Evolutionary conservation across 2,888 invertebrate species (phyloP).

Genomic region (Crocallis elinguaria): DNA sequence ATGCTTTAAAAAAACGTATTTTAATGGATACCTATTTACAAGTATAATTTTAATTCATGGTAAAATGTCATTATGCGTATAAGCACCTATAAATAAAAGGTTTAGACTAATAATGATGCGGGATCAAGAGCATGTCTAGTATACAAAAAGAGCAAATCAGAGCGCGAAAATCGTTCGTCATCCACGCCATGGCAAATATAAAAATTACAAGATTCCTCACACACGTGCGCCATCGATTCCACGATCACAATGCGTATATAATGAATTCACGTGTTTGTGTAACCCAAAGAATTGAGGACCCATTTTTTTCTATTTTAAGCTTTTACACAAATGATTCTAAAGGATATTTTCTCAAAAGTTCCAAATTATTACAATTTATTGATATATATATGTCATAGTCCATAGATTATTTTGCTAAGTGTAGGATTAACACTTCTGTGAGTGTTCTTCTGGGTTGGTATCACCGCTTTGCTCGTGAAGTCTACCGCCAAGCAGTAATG

Average conservation of each 20-base stretch:
- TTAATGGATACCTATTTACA: no score
- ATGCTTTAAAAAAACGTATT: no score
- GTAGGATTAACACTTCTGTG: no score
- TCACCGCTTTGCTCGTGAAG: no score
- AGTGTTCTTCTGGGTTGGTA: no score
- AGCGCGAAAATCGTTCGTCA: conserved; percentile 65
- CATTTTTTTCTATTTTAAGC: conserved; percentile 13
- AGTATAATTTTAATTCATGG: no score
- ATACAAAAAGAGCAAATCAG: conserved; percentile 58
- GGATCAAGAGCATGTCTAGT: conserved; percentile 13
- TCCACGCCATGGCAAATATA: conserved; percentile 32
- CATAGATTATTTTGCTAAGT: not conserved
- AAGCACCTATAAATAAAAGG: no score
- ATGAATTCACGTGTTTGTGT: conserved; percentile 71
- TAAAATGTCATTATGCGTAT: no score
- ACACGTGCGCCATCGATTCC: conserved; percentile 65
- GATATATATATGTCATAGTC: not conserved
- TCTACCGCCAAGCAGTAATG: no score
- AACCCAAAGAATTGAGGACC: conserved; percentile 27
- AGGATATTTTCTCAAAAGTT: not conserved
- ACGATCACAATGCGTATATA: conserved; percentile 58
- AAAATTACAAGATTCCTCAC: conserved; percentile 42
- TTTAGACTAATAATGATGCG: no score
- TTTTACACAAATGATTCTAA: conserved; percentile 6
- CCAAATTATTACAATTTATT: not conserved